These are phyloP conservation scores for Drosophila kuntzei DNA, from an alignment of 2,888 invertebrate genomes.

Conservation along the genomic window DNA sequence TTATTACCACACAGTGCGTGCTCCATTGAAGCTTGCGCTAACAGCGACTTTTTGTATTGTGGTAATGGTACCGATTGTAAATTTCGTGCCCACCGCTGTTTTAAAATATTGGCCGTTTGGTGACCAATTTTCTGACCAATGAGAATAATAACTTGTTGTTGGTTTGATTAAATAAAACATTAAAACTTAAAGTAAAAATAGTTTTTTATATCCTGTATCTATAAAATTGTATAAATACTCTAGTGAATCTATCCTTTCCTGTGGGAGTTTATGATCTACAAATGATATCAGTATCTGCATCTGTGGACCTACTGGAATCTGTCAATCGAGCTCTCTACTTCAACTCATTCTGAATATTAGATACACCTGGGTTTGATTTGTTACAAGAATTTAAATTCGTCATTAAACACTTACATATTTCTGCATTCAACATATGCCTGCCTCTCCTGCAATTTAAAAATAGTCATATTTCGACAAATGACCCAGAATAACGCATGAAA, in stretches of 20 bases:
- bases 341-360: not conserved
- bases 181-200: not conserved
- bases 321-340: not conserved
- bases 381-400: not conserved
- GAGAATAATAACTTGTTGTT: not conserved
- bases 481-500: constrained; percentile 65
- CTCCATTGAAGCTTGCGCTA: too few species aligned
- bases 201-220: too few species aligned
- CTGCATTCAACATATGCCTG: constrained; percentile 14
- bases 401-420: not conserved
- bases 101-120: too few species aligned
- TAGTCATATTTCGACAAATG: not conserved
- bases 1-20: too few species aligned
- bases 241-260: not conserved
- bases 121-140: too few species aligned
- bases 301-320: too few species aligned
- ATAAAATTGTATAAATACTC: not conserved
- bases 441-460: not conserved
- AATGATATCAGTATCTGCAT: too few species aligned
- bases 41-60: too few species aligned
- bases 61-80: too few species aligned
- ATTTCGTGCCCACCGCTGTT: too few species aligned
- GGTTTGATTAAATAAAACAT: not conserved
- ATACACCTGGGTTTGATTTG: not conserved
- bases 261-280: too few species aligned